phyloP scores from a whole-genome alignment of 2,797 vertebrate genomes.

The Thaleichthys pacificus region DNA sequence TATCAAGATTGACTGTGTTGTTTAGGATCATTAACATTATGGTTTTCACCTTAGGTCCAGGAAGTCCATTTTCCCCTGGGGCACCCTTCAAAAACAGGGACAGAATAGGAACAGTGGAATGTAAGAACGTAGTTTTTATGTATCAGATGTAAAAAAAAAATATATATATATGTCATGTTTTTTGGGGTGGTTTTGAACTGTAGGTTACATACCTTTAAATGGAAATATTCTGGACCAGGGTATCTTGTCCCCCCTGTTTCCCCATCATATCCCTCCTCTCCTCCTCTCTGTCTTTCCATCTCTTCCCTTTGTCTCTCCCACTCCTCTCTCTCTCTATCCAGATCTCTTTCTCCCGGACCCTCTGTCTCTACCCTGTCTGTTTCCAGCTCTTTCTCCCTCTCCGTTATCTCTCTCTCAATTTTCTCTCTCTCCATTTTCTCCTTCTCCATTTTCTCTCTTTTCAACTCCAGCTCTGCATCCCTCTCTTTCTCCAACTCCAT shows the following conservation, averaged over 20 bases:
- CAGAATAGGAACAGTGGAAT: not conserved
- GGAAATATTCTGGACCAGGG: slow-evolving; percentile 63
- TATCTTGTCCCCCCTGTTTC: slow-evolving; percentile 53
- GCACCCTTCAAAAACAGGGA: slow-evolving; percentile 69
- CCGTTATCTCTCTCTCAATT: slow-evolving; percentile 36
- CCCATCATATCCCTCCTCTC: slow-evolving; percentile 53
- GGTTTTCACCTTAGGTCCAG: slow-evolving; percentile 77
- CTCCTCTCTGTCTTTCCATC: slow-evolving; percentile 45
- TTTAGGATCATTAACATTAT: slow-evolving; percentile 16
- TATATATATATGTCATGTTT: not conserved
- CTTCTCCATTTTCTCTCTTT: slow-evolving; percentile 39
- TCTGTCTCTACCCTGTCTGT: slow-evolving; percentile 33
- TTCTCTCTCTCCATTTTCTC: slow-evolving; percentile 35
- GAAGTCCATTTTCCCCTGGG: slow-evolving; percentile 73
- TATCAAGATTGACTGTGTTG: slow-evolving; percentile 12
- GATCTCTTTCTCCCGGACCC: slow-evolving; percentile 19
- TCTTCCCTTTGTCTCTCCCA: slow-evolving; percentile 35
- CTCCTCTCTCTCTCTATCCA: slow-evolving; percentile 34
- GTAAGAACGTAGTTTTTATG: too few species aligned
- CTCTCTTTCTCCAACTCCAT: slow-evolving; percentile 46
- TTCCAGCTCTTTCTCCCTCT: slow-evolving; percentile 26
- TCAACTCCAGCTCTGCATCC: slow-evolving; percentile 29
- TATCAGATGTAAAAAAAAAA: not conserved
- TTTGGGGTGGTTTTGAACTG: not conserved
- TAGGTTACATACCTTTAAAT: slow-evolving; percentile 67